Evolutionary conservation across 2,888 invertebrate genomes (phyloP).

Genomic region (Odontocerum albicorne): DNA sequence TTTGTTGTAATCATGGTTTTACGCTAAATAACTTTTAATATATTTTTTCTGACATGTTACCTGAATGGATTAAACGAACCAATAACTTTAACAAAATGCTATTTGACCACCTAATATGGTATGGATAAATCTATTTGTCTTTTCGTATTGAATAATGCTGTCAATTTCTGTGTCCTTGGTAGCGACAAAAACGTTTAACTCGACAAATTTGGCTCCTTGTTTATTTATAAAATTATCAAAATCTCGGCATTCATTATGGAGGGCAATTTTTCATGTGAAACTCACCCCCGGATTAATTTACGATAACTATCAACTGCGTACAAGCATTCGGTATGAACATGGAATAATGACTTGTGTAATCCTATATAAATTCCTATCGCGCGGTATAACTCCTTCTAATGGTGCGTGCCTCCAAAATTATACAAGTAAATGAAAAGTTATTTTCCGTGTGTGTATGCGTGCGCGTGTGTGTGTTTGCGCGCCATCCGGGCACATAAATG

Average conservation of each 20-base stretch:
- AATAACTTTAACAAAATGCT: too few species aligned
- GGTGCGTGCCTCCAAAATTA: conserved; percentile 28
- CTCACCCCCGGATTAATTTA: conserved; percentile 16
- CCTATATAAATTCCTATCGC: conserved; percentile 23
- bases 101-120: too few species aligned
- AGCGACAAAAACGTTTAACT: conserved; percentile 3
- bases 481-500: conserved; percentile 19
- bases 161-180: too few species aligned
- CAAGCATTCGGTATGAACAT: conserved; percentile 9
- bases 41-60: too few species aligned
- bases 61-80: too few species aligned
- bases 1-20: too few species aligned
- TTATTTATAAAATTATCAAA: conserved; percentile 12
- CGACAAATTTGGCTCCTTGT: conserved; percentile 3
- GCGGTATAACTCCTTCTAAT: conserved; percentile 17
- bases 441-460: conserved; percentile 21
- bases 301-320: conserved; percentile 22
- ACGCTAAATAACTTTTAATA: too few species aligned
- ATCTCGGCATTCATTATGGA: conserved; percentile 11
- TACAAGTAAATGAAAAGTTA: conserved; percentile 29
- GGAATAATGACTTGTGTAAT: conserved; percentile 28
- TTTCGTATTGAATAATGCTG: too few species aligned
- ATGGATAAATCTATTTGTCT: too few species aligned
- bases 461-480: too few species aligned
- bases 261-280: conserved; percentile 13